A percentile compares a stretch with the other conserved stretches of the same genome.
These are phyloP conservation scores for Prunella himalayana DNA, from an alignment of 2,113 vertebrate genomes.

Conservation along the genomic window DNA sequence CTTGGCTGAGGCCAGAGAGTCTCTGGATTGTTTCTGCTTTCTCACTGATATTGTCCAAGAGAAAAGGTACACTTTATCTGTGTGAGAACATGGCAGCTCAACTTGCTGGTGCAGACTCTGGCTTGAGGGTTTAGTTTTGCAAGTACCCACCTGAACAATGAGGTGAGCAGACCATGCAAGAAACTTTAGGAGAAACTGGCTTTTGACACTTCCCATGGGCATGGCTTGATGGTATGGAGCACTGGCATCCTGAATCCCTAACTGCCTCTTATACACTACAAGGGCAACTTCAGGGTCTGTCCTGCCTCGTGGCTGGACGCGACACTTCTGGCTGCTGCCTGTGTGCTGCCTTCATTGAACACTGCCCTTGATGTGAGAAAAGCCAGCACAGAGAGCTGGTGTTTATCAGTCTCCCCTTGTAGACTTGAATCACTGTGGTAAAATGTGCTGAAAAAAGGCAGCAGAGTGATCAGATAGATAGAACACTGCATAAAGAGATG, in stretches of 20 bases:
- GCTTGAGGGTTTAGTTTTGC: neutral
- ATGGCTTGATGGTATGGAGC: neutral
- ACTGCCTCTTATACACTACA: neutral
- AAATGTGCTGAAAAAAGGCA: neutral
- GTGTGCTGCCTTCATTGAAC: neutral
- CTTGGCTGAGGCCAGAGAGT: neutral
- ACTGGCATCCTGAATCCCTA: neutral
- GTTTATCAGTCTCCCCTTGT: neutral
- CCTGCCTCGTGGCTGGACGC: accelerated
- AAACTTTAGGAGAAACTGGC: neutral
- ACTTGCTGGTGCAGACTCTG: neutral
- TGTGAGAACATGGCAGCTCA: neutral
- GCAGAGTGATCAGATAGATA: neutral
- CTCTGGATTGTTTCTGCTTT: neutral
- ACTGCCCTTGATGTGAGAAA: neutral
- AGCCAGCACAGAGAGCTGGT: neutral
- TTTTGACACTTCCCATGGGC: neutral
- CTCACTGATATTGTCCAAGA: neutral
- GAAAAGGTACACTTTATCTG: neutral
- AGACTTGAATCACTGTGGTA: neutral
- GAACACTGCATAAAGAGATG: neutral
- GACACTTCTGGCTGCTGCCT: neutral
- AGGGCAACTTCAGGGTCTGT: neutral
- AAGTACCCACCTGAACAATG: neutral
- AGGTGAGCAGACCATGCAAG: neutral